Evolutionary conservation across 2,113 vertebrate species (phyloP), one percentile per base, ranked within the genome.

Genomic region (Fukomys damarensis): DNA sequence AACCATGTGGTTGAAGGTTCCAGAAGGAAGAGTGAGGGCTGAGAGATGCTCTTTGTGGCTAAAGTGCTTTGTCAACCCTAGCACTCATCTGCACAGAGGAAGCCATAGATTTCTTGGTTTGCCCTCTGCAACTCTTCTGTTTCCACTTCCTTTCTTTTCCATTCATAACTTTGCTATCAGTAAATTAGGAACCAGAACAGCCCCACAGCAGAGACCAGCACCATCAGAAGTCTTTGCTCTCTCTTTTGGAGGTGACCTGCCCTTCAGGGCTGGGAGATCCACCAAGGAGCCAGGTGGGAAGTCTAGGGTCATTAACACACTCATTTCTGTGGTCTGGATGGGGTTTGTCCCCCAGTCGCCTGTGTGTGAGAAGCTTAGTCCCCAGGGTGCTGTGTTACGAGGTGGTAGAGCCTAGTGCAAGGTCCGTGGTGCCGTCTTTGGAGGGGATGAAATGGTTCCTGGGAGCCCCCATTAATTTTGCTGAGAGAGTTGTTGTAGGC

Each of bases 1-100:
- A 5, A 11, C 0, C 4, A 7, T 13, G 70, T 0, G 3, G 24
- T 28, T 43, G 66, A 19, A 56, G 52, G 20, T 2, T 5, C 17
- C 13, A 0, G 32, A 58, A 30, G 26, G 0, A 17, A 20, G 49
- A 83, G 26, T 0, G 9, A 38, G 35, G 17, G 70, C 38, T 76
- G 72, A 54, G n/a, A 68, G 1, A 3, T 19, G 46, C 26, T 10
- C 63, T 52, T 54, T 41, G 80, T 17, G 52, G 43, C 20, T 38
- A 28, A 10, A 22, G 30, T 3, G 49, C 68, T 89, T 86, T 49
- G 80, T 70, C 38, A 32, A 0, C 43, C 35, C 63, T 68, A 43
- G 74, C 30, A 49, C n/a, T 59, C 49, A 11, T 41, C 58, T 79
- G 90, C 83, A 63, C 68, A 22, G 81, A 65, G 84, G 82, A 91